Conservation (phyloP, 2,797 vertebrate species). For the Myioborus miniatus region DNA sequence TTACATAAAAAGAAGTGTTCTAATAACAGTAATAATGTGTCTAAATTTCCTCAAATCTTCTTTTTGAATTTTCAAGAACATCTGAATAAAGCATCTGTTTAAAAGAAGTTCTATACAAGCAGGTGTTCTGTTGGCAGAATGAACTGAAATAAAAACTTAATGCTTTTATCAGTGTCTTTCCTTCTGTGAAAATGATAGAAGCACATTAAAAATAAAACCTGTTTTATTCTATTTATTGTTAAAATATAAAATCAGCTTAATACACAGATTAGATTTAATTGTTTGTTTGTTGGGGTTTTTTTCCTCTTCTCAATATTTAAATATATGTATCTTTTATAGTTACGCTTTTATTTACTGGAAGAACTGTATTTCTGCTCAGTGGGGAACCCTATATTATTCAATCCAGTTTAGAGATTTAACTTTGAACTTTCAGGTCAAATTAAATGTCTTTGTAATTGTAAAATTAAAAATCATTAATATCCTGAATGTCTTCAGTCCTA, state of each 20-base stretch:
- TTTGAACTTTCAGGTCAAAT: background rate
- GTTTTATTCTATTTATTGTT: background rate
- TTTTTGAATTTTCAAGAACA: background rate
- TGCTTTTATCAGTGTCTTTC: background rate
- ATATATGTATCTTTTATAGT: background rate
- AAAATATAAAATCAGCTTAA: background rate
- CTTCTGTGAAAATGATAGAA: background rate
- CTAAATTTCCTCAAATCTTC: background rate
- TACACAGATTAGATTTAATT: background rate
- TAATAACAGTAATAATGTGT: background rate
- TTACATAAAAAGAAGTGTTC: background rate
- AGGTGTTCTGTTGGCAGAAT: background rate
- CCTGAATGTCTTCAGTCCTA: background rate
- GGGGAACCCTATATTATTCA: background rate
- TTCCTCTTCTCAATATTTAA: background rate
- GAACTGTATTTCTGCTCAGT: background rate
- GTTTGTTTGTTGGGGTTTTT: background rate
- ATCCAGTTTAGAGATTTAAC: background rate
- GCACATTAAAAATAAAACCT: background rate
- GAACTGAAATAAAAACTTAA: background rate
- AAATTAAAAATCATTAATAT: conserved; percentile 27
- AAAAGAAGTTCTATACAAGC: background rate
- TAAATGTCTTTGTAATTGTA: background rate
- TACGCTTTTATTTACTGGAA: background rate
- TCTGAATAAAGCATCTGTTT: background rate